These are phyloP conservation scores for Bruchidius siliquastri DNA, from an alignment of 2,888 invertebrate species.

Conservation along the genomic window DNA sequence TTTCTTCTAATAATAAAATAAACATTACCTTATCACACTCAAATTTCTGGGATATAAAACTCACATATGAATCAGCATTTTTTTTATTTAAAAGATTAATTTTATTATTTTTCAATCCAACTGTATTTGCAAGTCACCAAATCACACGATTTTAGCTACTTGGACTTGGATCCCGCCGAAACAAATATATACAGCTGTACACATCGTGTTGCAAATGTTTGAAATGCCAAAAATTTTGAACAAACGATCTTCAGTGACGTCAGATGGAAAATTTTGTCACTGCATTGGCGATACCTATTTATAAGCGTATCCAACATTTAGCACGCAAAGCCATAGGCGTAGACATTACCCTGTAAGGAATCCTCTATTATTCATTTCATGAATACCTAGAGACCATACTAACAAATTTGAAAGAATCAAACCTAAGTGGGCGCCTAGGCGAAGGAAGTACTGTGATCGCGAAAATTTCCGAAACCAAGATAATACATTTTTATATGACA, in stretches of 20 bases:
- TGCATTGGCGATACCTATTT: background rate
- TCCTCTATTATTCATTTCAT: too few species aligned
- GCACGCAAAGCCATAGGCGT: background rate
- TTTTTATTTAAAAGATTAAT: background rate
- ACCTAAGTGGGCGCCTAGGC: too few species aligned
- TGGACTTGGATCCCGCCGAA: background rate
- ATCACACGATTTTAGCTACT: background rate
- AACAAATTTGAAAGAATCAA: too few species aligned
- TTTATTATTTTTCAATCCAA: background rate
- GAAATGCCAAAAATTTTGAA: background rate
- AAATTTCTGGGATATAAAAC: too few species aligned
- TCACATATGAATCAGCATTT: background rate
- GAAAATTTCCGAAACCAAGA: too few species aligned
- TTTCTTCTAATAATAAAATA: too few species aligned
- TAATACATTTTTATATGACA: too few species aligned
- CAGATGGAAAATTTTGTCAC: background rate
- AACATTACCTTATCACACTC: background rate
- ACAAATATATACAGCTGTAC: background rate
- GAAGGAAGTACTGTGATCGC: too few species aligned
- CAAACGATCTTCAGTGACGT: background rate
- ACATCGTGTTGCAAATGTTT: background rate
- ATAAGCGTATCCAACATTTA: background rate
- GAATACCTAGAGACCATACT: too few species aligned
- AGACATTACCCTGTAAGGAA: too few species aligned
- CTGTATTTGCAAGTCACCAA: background rate